These are phyloP conservation scores for Sesamia nonagrioides DNA, from an alignment of 1,140 invertebrate species.

Conservation along the genomic window DNA sequence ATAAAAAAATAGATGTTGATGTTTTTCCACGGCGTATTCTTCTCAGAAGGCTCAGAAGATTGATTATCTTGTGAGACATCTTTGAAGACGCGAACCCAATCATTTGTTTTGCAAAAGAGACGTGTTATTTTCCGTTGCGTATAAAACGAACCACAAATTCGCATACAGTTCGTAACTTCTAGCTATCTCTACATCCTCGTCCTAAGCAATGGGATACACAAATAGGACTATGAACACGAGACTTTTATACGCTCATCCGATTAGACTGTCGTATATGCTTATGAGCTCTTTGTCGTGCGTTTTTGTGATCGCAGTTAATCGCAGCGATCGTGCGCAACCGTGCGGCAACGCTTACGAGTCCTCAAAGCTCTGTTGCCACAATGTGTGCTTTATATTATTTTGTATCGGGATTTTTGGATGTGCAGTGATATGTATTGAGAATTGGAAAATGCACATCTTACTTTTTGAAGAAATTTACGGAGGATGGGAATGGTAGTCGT, in stretches of 20 bases:
- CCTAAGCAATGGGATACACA: slow-evolving; percentile 52
- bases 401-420: slow-evolving; percentile 50
- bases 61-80: too few species aligned
- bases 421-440: neutral
- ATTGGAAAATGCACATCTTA: slow-evolving; percentile 16
- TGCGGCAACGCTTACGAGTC: slow-evolving; percentile 59
- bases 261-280: slow-evolving; percentile 72
- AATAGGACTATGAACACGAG: slow-evolving; percentile 60
- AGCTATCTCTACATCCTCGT: neutral
- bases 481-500: neutral
- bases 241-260: slow-evolving; percentile 76
- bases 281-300: slow-evolving; percentile 70
- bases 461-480: too few species aligned
- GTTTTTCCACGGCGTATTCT: too few species aligned
- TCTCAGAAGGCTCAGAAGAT: too few species aligned
- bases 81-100: too few species aligned
- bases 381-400: slow-evolving; percentile 53
- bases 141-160: neutral
- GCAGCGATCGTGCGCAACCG: slow-evolving; percentile 62
- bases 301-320: slow-evolving; percentile 70
- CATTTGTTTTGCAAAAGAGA: too few species aligned
- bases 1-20: too few species aligned
- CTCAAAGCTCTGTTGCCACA: slow-evolving; percentile 59
- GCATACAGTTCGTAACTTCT: neutral
- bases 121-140: too few species aligned